Evolutionary conservation across 1,140 invertebrate species (phyloP), one percentile per base, ranked within the genome.

Genomic region (Danaus plexippus): DNA sequence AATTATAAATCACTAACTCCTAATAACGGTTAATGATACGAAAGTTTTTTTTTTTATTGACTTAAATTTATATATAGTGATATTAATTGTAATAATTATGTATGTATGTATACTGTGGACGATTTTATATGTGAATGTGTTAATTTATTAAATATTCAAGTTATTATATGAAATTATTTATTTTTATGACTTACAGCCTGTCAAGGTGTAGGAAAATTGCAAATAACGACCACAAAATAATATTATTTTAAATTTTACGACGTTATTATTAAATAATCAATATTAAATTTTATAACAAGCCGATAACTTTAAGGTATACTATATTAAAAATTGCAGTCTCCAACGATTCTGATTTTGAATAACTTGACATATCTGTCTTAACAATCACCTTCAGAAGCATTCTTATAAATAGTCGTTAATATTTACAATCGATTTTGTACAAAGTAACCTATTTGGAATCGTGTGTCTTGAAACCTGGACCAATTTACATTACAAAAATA

Each of bases 401-500:
- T 32, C 43, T 46, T 18, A 52, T 32, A n/a, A 47, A 42, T 63
- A 67, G 43, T 59, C 54, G 59, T 54, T 53, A 63, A 66, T 67
- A 69, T 71, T 61, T 71, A 70, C 52, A 70, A 57, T 55, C 57
- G 54, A 51, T 49, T 59, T 54, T 61, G 44, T 61, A 61, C 59
- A 61, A 18, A 46, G 45, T 47, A 50, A 11, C 49, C 51, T 52
- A 52, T 10, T 50, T 52, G 42, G 59, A 54, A 52, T 79, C 80
- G 75, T 80, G 69, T 78, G 75, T 76, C 63, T 58, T 69, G 74
- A 80, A 80, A 82, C 75, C 74, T 74, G 68, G 65, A 64, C 59
- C 64, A 22, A 53, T 66, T 64, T 75, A 69, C 59, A 66, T 78
- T 85, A 85, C 66, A 85, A 85, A 85, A 85, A 85, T 85, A 85